A percentile compares a stretch with the other conserved stretches of the same genome.
These are phyloP conservation scores for Haemorhous mexicanus DNA, from an alignment of 2,113 vertebrate species.

Conservation along the genomic window DNA sequence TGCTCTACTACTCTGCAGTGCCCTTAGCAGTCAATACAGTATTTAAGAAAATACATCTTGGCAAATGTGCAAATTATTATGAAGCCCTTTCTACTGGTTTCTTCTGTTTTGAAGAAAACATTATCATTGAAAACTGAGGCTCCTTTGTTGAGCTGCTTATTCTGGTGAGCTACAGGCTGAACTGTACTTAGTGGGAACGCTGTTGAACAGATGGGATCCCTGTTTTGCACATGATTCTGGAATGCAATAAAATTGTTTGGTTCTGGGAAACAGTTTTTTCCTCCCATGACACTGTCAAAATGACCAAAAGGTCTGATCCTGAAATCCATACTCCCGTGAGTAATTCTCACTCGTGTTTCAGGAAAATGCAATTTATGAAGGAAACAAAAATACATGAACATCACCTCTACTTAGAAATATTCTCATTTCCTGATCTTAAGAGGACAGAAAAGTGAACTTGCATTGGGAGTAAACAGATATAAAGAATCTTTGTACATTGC, in stretches of 20 bases:
- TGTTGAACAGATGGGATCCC: conserved; percentile 58
- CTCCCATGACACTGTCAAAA: conserved; percentile 38
- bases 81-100: not conserved
- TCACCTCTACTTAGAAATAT: not conserved
- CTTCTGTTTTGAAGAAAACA: conserved; percentile 1
- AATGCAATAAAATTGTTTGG: conserved; percentile 66
- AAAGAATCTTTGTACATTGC: not conserved
- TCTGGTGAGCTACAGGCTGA: conserved; percentile 2
- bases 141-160: conserved; percentile 2
- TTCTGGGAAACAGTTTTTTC: conserved; percentile 62
- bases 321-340: not conserved
- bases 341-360: not conserved
- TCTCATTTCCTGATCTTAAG: not conserved
- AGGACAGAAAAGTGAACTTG: not conserved
- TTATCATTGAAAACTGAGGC: not conserved
- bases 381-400: not conserved
- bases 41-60: not conserved
- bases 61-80: not conserved
- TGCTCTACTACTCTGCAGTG: not conserved
- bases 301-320: not conserved
- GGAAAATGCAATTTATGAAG: not conserved
- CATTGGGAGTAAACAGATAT: not conserved
- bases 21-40: not conserved
- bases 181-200: not conserved
- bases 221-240: conserved; percentile 62